A percentile compares a stretch with the other conserved stretches of the same genome.
phyloP scores from a whole-genome alignment of 2,113 vertebrate genomes.

The Bufo gargarizans region DNA sequence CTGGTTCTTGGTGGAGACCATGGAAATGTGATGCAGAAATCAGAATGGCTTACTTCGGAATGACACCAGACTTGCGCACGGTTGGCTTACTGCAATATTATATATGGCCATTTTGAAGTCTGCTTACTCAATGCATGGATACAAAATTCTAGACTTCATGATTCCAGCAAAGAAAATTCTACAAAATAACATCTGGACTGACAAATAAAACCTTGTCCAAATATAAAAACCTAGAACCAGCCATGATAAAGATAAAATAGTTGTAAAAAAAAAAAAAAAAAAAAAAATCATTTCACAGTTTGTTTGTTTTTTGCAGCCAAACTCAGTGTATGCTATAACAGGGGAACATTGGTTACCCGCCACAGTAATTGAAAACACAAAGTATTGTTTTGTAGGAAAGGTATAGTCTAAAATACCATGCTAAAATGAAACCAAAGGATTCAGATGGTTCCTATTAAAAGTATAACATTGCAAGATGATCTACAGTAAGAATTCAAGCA shows the following conservation, averaged over 20 bases:
- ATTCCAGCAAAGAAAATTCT: not conserved
- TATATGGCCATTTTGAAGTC: slow-evolving; percentile 7
- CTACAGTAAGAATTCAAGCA: slow-evolving; percentile 56
- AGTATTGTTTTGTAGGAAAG: slow-evolving; percentile 42
- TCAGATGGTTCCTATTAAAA: slow-evolving; percentile 38
- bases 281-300: slow-evolving; percentile 50
- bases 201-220: not conserved
- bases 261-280: slow-evolving; percentile 13
- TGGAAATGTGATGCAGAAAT: slow-evolving; percentile 12
- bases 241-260: slow-evolving; percentile 10
- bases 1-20: slow-evolving; percentile 14
- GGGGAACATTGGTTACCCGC: slow-evolving; percentile 37
- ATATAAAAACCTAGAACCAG: slow-evolving; percentile 36
- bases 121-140: slow-evolving; percentile 4
- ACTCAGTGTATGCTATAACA: slow-evolving; percentile 54
- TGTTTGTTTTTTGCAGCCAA: slow-evolving; percentile 35
- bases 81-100: not conserved
- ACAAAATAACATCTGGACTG: not conserved
- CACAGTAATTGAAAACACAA: slow-evolving; percentile 42
- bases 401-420: slow-evolving; percentile 38
- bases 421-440: slow-evolving; percentile 9
- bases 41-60: not conserved
- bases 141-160: not conserved
- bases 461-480: slow-evolving; percentile 44
- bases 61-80: not conserved